These are phyloP conservation scores for Zaprionus vittiger DNA, from an alignment of 1,140 invertebrate genomes.

Conservation along the genomic window DNA sequence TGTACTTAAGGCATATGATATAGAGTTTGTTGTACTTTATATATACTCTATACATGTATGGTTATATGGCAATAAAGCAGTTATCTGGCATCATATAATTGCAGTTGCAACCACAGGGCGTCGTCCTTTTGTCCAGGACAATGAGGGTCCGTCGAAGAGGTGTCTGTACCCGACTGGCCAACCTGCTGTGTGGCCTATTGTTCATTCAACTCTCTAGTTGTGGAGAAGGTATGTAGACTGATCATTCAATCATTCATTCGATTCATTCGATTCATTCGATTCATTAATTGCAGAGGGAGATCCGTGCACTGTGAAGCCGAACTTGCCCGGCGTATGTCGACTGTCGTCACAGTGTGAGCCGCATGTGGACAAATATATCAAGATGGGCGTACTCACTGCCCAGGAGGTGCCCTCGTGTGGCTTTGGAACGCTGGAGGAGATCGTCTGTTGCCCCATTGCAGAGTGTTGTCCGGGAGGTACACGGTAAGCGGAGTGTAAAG, in stretches of 20 bases:
- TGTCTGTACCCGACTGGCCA: background rate
- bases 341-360: conserved; percentile 51
- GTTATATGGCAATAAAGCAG: too few species aligned
- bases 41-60: too few species aligned
- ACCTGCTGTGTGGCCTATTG: conserved; percentile 16
- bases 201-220: background rate
- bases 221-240: conserved; percentile 24
- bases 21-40: too few species aligned
- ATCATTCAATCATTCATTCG: too few species aligned
- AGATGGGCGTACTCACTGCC: conserved; percentile 23
- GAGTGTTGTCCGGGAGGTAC: conserved; percentile 51
- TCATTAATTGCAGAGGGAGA: conserved; percentile 47
- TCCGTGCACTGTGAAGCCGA: conserved; percentile 33
- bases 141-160: conserved; percentile 1
- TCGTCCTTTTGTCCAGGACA: background rate
- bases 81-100: too few species aligned
- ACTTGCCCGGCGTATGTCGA: conserved; percentile 47
- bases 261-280: background rate
- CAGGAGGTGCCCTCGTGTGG: conserved; percentile 62
- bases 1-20: too few species aligned
- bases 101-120: background rate
- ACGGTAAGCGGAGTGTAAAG: conserved; percentile 3
- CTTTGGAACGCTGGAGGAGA: conserved; percentile 58
- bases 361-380: conserved; percentile 51
- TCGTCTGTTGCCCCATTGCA: conserved; percentile 66